These are phyloP conservation scores for Acrossocheilus fasciatus DNA, from an alignment of 2,797 vertebrate species.

Conservation along the genomic window DNA sequence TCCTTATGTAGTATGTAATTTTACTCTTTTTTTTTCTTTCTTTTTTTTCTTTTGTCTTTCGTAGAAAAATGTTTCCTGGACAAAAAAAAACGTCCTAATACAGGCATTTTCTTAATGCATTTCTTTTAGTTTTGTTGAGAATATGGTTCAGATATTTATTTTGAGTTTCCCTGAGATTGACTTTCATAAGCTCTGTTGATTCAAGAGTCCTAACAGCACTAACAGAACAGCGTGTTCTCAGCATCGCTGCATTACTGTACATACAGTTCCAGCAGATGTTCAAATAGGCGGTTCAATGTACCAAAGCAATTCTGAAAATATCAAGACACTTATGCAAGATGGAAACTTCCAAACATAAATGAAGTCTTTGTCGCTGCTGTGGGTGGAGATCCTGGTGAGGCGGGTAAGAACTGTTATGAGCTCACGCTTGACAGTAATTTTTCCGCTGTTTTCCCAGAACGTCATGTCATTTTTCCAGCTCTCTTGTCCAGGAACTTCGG, in stretches of 20 bases:
- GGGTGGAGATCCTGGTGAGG: constrained; percentile 25
- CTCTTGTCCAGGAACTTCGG: constrained; percentile 17
- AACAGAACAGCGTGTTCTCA: neutral
- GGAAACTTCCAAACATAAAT: neutral
- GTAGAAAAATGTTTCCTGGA: neutral
- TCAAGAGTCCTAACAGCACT: neutral
- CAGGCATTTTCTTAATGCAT: neutral
- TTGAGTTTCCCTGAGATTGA: neutral
- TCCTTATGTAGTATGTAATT: no score
- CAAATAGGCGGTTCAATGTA: neutral
- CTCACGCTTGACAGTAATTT: neutral
- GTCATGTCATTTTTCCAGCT: constrained; percentile 15
- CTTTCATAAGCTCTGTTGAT: neutral
- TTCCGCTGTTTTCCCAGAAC: neutral
- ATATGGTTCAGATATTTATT: neutral
- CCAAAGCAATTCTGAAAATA: neutral
- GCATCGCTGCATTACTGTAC: neutral
- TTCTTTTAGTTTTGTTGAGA: neutral
- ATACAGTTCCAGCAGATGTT: constrained; percentile 22
- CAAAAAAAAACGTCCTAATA: neutral
- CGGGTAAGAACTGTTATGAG: constrained; percentile 32
- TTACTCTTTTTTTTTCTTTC: no score
- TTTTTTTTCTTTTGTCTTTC: neutral
- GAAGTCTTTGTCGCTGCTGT: neutral
- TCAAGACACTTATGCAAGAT: neutral